These are phyloP conservation scores for Lynx canadensis DNA, from an alignment of 2,113 vertebrate species.

Conservation along the genomic window DNA sequence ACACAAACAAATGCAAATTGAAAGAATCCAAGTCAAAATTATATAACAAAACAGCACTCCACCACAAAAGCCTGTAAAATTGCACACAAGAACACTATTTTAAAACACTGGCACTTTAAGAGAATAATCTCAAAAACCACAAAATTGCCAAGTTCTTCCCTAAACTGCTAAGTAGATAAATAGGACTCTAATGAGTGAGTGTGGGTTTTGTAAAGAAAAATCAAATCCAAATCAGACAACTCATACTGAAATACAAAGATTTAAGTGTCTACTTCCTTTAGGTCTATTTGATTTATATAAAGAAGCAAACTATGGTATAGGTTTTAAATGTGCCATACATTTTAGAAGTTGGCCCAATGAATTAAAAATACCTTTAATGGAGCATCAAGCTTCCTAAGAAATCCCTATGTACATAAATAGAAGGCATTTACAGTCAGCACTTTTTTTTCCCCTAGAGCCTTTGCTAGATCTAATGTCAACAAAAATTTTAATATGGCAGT, in stretches of 20 bases:
- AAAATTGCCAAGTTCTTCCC: conserved; percentile 81
- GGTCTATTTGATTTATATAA: conserved; percentile 82
- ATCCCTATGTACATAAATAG: neutral
- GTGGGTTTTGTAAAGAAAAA: conserved; percentile 82
- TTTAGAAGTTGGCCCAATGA: neutral
- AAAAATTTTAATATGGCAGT: neutral
- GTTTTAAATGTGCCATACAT: neutral
- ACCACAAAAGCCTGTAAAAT: conserved; percentile 86
- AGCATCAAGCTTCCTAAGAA: neutral
- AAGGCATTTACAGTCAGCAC: neutral
- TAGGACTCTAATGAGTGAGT: conserved; percentile 79
- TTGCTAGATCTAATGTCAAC: neutral
- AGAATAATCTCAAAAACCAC: conserved; percentile 83
- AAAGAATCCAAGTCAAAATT: conserved; percentile 85
- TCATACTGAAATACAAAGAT: conserved; percentile 81
- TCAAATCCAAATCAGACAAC: conserved; percentile 81
- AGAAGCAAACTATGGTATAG: conserved; percentile 77
- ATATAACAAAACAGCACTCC: conserved; percentile 85
- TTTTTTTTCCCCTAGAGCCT: neutral
- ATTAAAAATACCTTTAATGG: neutral
- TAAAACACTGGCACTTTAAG: conserved; percentile 83
- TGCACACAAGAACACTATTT: conserved; percentile 83
- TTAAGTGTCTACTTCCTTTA: conserved; percentile 80
- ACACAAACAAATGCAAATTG: conserved; percentile 84
- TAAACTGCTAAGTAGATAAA: conserved; percentile 81